A percentile compares a stretch with the other conserved stretches of the same genome.
Evolutionary conservation across 2,797 vertebrate species (phyloP).

Genomic region (Acrossocheilus fasciatus): DNA sequence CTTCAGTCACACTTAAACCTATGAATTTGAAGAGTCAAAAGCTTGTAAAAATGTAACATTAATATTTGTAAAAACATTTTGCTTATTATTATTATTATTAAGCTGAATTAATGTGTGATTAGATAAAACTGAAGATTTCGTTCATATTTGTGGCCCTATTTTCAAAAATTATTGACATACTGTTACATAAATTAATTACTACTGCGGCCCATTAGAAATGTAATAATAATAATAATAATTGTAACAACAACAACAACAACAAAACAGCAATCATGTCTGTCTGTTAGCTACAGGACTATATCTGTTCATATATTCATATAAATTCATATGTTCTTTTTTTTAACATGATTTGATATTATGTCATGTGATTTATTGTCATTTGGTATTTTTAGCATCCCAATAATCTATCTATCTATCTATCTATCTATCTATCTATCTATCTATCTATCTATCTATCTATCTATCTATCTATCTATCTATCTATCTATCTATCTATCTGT

Average conservation of each 20-base stretch:
- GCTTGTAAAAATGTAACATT: neutral
- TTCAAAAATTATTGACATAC: neutral
- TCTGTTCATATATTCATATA: neutral
- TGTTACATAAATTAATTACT: too few relatives aligned
- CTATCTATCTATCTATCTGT: neutral
- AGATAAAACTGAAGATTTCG: neutral
- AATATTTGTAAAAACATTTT: neutral
- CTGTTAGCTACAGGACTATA: neutral
- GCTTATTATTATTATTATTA: neutral
- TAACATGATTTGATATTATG: neutral
- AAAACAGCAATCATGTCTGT: neutral
- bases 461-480: too few relatives aligned
- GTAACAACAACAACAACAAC: too few relatives aligned
- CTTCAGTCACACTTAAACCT: neutral
- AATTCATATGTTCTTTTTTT: neutral
- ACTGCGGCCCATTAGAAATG: too few relatives aligned
- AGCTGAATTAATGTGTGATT: neutral
- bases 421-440: too few relatives aligned
- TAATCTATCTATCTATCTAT: too few relatives aligned
- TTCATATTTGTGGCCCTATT: neutral
- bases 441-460: too few relatives aligned
- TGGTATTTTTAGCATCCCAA: too few relatives aligned
- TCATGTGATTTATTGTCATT: neutral
- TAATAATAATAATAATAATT: too few relatives aligned
- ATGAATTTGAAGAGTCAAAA: neutral